Evolutionary conservation across 2,113 vertebrate species (phyloP).

Genomic region (Rhynchomys soricoides): DNA sequence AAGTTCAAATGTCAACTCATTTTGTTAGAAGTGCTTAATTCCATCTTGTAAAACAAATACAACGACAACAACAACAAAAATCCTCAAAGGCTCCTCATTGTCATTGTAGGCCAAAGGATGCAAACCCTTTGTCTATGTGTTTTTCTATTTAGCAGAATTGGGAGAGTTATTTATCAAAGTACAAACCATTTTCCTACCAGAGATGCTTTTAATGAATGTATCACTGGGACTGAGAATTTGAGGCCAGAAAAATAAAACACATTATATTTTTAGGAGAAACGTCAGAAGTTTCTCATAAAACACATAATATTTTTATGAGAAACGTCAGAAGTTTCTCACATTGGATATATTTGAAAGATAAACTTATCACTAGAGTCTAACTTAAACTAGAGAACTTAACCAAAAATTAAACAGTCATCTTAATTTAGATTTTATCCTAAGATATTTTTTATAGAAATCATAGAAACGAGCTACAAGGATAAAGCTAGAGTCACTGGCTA

Average conservation of each 20-base stretch:
- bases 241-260: slow-evolving; percentile 33
- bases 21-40: slow-evolving; percentile 5
- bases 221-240: slow-evolving; percentile 37
- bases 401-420: slow-evolving; percentile 43
- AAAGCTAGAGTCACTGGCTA: slow-evolving; percentile 40
- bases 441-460: slow-evolving; percentile 58
- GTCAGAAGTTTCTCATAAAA: slow-evolving; percentile 20
- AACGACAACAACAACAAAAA: not conserved
- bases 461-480: slow-evolving; percentile 49
- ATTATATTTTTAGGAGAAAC: slow-evolving; percentile 29
- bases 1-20: not conserved
- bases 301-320: slow-evolving; percentile 32
- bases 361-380: slow-evolving; percentile 32
- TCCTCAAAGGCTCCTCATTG: not conserved
- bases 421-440: slow-evolving; percentile 26
- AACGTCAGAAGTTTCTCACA: slow-evolving; percentile 2
- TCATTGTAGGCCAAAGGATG: not conserved
- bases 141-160: slow-evolving; percentile 7
- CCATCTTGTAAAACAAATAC: not conserved
- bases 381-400: not conserved
- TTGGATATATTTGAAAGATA: slow-evolving; percentile 9
- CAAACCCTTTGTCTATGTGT: not conserved
- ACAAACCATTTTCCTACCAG: slow-evolving; percentile 48
- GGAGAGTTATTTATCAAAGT: slow-evolving; percentile 48
- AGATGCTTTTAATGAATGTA: slow-evolving; percentile 39